A percentile compares a stretch with the other conserved stretches of the same genome.
Evolutionary conservation across 1,140 invertebrate species (phyloP).

Genomic region (Tetraneura akinire): DNA sequence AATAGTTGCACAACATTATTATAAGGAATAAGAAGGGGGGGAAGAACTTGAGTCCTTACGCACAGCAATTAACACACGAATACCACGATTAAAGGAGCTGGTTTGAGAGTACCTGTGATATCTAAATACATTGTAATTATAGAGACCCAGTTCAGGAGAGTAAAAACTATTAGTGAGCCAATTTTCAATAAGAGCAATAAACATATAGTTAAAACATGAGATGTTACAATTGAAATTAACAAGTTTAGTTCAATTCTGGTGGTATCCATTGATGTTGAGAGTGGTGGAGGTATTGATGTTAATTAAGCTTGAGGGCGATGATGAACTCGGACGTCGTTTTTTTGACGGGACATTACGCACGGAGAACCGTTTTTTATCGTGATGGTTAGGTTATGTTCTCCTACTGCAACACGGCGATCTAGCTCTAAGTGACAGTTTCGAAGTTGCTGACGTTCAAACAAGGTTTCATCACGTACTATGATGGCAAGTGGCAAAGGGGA

Average conservation of each 20-base stretch:
- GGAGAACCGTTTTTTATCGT: background rate
- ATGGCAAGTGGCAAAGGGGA: background rate
- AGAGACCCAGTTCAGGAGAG: background rate
- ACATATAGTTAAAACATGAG: conserved; percentile 11
- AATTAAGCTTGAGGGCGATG: too few species aligned
- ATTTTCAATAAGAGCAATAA: conserved; percentile 18
- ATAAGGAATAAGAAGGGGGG: background rate
- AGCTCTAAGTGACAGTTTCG: background rate
- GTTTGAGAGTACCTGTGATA: too few species aligned
- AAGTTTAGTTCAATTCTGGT: conserved; percentile 23
- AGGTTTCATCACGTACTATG: background rate
- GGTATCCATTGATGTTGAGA: background rate
- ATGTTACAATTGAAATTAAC: conserved; percentile 8
- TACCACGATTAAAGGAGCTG: too few species aligned
- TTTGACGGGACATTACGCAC: background rate
- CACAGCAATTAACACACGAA: too few species aligned
- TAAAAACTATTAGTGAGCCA: conserved; percentile 22
- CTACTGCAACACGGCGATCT: background rate
- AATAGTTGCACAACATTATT: conserved; percentile 11
- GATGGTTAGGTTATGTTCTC: background rate
- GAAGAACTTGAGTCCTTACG: background rate
- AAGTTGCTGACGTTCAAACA: background rate
- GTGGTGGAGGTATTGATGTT: too few species aligned
- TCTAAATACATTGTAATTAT: too few species aligned
- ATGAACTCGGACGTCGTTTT: conserved; percentile 1